These are phyloP conservation scores for Ammodytes marinus DNA, from an alignment of 2,113 vertebrate species.

Conservation along the genomic window DNA sequence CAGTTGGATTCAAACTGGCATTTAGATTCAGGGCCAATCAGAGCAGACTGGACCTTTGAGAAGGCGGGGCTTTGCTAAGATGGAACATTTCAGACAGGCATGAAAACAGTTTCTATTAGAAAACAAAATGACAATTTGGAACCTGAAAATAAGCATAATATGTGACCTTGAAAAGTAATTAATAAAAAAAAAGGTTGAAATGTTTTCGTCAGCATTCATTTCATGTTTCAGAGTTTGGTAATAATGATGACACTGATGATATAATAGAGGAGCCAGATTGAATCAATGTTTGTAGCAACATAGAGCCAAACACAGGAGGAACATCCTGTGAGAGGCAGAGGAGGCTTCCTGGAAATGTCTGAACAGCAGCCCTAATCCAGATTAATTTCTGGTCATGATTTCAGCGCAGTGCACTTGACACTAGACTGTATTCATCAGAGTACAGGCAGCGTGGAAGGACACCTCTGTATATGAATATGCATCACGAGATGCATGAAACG, in stretches of 20 bases:
- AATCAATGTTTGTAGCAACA: slow-evolving; percentile 7
- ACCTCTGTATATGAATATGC: slow-evolving; percentile 25
- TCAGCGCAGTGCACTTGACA: slow-evolving; percentile 17
- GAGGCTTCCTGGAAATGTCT: slow-evolving; percentile 40
- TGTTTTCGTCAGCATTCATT: background rate
- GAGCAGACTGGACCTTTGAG: no score
- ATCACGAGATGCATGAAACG: background rate
- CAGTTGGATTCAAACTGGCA: no score
- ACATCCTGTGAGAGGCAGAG: slow-evolving; percentile 14
- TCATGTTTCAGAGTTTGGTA: background rate
- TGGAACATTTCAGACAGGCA: no score
- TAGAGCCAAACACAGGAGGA: slow-evolving; percentile 25
- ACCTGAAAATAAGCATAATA: no score
- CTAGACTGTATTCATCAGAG: slow-evolving; percentile 6
- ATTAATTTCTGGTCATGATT: slow-evolving; percentile 46
- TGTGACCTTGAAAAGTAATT: background rate
- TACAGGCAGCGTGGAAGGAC: background rate
- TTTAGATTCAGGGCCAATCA: no score
- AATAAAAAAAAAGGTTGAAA: background rate
- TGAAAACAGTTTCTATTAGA: no score
- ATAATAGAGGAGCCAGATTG: slow-evolving; percentile 8
- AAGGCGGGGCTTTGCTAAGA: no score
- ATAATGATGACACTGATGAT: background rate
- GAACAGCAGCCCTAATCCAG: slow-evolving; percentile 28
- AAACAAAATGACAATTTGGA: no score